phyloP scores from a whole-genome alignment of 2,113 vertebrate species.

The Catharus minimus region DNA sequence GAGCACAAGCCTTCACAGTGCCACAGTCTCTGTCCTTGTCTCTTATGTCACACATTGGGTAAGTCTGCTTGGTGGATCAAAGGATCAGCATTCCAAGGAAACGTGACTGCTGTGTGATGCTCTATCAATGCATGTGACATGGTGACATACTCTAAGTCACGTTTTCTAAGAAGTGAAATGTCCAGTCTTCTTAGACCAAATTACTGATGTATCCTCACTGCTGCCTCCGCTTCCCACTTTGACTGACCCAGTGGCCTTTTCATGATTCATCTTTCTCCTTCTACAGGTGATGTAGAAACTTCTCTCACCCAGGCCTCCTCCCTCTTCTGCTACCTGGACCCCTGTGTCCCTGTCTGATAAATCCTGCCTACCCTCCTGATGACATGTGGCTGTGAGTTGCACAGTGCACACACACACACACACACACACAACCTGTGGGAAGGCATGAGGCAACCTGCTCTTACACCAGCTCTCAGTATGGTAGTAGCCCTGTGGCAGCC shows the following conservation, averaged over 20 bases:
- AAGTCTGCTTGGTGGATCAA: not conserved
- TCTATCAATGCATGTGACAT: not conserved
- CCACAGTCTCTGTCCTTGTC: not conserved
- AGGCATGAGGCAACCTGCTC: not conserved
- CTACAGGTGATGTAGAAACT: not conserved
- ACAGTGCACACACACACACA: not conserved
- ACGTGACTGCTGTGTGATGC: fast-evolving
- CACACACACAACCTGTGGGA: not conserved
- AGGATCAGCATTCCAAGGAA: not conserved
- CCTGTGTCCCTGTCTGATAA: not conserved
- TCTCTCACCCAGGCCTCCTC: not conserved
- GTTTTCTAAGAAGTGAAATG: not conserved
- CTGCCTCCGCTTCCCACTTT: not conserved
- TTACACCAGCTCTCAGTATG: not conserved
- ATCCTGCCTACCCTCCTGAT: not conserved
- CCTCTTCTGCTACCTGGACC: not conserved
- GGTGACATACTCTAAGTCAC: fast-evolving
- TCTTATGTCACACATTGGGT: not conserved
- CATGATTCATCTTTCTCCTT: not conserved
- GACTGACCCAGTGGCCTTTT: not conserved
- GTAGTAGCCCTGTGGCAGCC: not conserved
- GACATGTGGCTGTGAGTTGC: not conserved
- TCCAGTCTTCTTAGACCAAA: not conserved
- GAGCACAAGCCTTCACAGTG: not conserved
- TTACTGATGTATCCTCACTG: not conserved